Evolutionary conservation across 2,113 vertebrate genomes (phyloP), one percentile per base, ranked within the genome.

Genomic region (Cyphomyrus discorhynchus): DNA sequence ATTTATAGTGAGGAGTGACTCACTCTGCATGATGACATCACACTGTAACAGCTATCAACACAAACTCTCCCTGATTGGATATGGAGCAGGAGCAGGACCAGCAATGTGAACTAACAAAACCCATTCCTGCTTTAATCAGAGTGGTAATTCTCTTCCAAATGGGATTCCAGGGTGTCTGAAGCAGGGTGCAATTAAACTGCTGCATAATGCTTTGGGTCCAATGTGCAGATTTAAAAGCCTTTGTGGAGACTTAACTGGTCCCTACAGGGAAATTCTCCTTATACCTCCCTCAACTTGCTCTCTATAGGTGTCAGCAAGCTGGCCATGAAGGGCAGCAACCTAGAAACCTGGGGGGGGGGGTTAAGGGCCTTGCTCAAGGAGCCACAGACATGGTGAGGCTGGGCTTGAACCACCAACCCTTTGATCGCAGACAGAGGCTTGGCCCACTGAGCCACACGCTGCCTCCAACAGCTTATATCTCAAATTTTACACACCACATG

Each of bases 1-100:
- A 91, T 96, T 95, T 94, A 94, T 89, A 92, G 9, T 13, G 50
- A 83, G 50, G 90, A 46, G 35, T 90, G 7, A 50, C 5, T 89
- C 42, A 27, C 2, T 80, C 42, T 47, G 53, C 53, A 88, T 15
- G 45, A 4, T n/a, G 82, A 85, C 82, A 27, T 85, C 46, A 49
- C 45, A 47, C 7, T 70, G 56, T 58, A 62, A 62, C 56, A n/a
- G 10, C 21, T 62, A 3, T n/a, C 62, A 27, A 27, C n/a, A 27
- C 62, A 66, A 66, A 27, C 24, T n/a, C 24, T 66, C 2, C n/a
- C n/a, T 10, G 62, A 11, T 11, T 66, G 24, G 58, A 66, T 9
- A 11, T 66, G 58, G 24, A 66, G 24, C 58, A 8, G n/a, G 24
- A 62, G 24, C 24, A 27, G 52, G 13, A 1, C 0, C 52, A 53